Base-by-base conservation (phyloP, 2,113 vertebrate species). In the Apus apus region DNA sequence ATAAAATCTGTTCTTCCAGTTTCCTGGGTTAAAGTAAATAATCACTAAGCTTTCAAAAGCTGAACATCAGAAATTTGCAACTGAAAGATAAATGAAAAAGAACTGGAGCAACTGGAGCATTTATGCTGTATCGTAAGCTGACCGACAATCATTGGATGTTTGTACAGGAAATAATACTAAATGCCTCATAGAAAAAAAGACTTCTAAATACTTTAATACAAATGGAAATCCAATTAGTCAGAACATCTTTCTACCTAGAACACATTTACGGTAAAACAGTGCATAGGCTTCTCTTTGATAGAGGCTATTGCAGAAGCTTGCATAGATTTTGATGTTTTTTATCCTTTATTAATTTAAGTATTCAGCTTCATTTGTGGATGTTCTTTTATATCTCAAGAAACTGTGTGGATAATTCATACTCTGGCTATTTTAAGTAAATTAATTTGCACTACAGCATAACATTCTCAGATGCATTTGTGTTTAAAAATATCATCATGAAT, bases 91-190 rank as follows among this genome's bases (percentile, higher is more conserved):
- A 93, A 90, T 77, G 34, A 58, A 89, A 90, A 74, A 16, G 8
- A 48, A 36, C 60, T 14, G 27, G 51, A 77, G 11, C 15, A 51
- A 23, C 0, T 1, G 43, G 62, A 0, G 0, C 15, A 15, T 93
- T 76, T 62, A 6, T 51, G 40, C 32, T 61, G 20, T 34, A 51
- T 56, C 7, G 2, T 38, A 34, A 0, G 1, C 43, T 67, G 48
- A 17, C 30, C 3, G 5, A 70, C 10, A 64, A 50, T 32, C 21
- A 36, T 0, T n/a, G 40, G 20, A 8, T 79, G 32, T n/a, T 78
- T 82, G 17, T 53, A 26, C 18, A 36, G 2, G 0, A 80, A 83
- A 38, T 34, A 68, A 19, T 38, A 12, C 1, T 30, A 67, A 83
- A 56, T 32, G 5, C 15, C 4, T 61, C 43, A n/a, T 2, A 53